phyloP scores from a whole-genome alignment of 2,888 invertebrate genomes.

The Elmis aenea region DNA sequence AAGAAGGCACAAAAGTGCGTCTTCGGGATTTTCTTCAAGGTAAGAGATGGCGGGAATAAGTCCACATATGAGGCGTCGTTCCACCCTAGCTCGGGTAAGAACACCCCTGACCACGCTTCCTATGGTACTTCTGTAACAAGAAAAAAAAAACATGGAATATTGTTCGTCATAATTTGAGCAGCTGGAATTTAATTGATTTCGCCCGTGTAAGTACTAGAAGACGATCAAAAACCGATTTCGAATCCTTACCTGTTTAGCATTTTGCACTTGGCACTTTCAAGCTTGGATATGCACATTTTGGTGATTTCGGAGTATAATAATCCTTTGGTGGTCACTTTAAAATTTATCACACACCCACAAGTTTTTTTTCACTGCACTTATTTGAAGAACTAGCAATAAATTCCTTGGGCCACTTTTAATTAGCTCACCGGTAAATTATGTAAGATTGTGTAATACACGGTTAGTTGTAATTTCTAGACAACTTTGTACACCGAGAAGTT shows the following conservation, averaged over 20 bases:
- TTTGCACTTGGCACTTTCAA: conserved; percentile 34
- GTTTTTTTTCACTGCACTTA: conserved; percentile 1
- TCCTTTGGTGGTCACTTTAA: conserved; percentile 10
- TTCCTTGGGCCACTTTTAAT: too few species aligned
- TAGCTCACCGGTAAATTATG: too few species aligned
- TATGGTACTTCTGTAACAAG: conserved; percentile 48
- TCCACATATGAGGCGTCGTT: conserved; percentile 59
- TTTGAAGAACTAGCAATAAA: conserved; percentile 1
- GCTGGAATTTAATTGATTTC: neutral
- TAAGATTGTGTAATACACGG: too few species aligned
- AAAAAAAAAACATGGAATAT: conserved; percentile 23
- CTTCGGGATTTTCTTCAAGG: conserved; percentile 55
- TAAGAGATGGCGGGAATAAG: conserved; percentile 59
- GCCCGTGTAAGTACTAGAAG: neutral
- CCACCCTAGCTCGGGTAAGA: conserved; percentile 51
- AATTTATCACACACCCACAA: too few species aligned
- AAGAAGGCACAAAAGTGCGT: conserved; percentile 64
- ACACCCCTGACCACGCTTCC: conserved; percentile 53
- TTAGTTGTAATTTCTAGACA: too few species aligned
- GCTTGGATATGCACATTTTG: conserved; percentile 34
- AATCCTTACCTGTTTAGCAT: conserved; percentile 42
- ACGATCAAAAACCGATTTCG: neutral
- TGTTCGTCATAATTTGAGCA: neutral
- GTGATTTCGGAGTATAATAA: conserved; percentile 11
- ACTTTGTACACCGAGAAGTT: too few species aligned